Base-by-base conservation (phyloP, 2,797 vertebrate genomes). In the Pangasius mekongensis region DNA sequence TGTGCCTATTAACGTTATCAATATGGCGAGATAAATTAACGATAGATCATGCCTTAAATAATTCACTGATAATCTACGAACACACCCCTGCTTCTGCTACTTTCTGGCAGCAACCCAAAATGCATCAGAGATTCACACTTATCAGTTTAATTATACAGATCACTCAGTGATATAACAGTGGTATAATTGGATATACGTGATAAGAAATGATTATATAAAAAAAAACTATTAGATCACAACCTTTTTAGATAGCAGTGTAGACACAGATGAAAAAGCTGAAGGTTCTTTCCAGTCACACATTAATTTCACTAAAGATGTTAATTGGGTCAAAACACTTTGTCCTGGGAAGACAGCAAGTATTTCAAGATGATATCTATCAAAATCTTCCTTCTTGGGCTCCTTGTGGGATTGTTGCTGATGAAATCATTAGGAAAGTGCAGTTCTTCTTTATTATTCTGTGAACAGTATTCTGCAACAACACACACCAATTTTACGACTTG, bases 381-480 rank as follows among this genome's bases (percentile, higher is more conserved):
- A 83, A 9, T 27, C 60, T 39, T 82, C 22, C 54, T 24, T 39
- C 16, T 83, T 22, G 30, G 18, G 13, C 24, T 64, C 24, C 58
- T 81, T 16, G 58, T 9, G 58, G 58, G 58, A 64, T 62, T n/a
- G 36, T 5, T 43, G 80, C 80, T 83, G 58, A 83, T 83, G 81
- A 83, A 83, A 64, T 83, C 81, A 83, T 24, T n/a, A 18, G 11
- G 36, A 83, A 83, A 83, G 54, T 18, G 81, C 60, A 83, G 81
- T n/a, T n/a, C 36, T n/a, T 43, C 58, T 16, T 60, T 36, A 43
- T 82, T 62, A 43, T 62, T 62, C 33, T 43, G 22, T n/a, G 14
- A 60, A 76, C 39, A 14, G 33, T 36, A 27, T 74, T 47, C 73
- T 76, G 5, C 69, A 39, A 24, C 18, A 77, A n/a, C 43, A 16